Evolutionary conservation across 2,797 vertebrate species (phyloP).

Genomic region (Phoebastria nigripes): DNA sequence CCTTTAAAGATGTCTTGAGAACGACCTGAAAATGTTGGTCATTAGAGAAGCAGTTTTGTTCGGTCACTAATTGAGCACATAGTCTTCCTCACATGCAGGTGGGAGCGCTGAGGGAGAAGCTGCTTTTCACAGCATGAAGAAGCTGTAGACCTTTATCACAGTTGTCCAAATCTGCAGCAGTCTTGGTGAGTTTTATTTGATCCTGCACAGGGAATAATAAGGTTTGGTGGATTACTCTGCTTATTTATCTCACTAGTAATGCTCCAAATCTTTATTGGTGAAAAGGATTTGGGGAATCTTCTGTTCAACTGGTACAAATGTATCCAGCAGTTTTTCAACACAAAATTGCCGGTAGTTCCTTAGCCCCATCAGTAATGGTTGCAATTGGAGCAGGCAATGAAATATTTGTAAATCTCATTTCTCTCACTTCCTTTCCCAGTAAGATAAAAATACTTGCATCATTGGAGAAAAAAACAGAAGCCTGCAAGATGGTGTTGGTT

Average conservation of each 20-base stretch:
- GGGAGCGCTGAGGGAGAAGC: background rate
- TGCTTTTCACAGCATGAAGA: background rate
- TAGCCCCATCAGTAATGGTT: background rate
- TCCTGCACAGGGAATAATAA: background rate
- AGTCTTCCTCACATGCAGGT: background rate
- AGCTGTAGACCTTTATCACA: background rate
- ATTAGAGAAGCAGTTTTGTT: background rate
- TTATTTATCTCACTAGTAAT: background rate
- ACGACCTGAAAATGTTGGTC: background rate
- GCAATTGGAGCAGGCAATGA: background rate
- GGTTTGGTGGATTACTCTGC: background rate
- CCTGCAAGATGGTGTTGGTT: background rate
- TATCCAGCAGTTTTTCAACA: background rate
- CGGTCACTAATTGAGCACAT: background rate
- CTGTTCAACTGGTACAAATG: background rate
- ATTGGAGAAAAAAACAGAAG: background rate
- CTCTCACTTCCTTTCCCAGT: background rate
- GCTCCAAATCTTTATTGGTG: background rate
- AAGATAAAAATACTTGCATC: background rate
- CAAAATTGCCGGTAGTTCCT: accelerated
- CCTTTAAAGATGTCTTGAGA: background rate
- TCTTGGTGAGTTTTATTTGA: background rate
- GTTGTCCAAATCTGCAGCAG: background rate
- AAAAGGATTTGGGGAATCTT: background rate
- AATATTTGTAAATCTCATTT: background rate